Base-by-base conservation (phyloP, 1,140 invertebrate species). In the Zophobas atratus region DNA sequence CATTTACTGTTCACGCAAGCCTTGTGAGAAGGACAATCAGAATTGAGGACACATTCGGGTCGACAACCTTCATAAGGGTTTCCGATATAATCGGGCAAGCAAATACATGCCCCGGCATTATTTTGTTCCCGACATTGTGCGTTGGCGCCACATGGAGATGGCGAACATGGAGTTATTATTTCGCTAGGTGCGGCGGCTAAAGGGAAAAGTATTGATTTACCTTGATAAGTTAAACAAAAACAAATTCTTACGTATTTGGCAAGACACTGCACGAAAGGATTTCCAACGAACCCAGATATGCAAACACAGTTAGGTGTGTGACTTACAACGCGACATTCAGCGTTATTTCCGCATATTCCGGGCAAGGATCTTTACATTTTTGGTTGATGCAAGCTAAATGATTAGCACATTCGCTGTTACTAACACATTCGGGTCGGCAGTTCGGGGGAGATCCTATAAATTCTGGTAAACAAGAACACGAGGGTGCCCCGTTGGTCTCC, bases 341-440 rank as follows among this genome's bases (percentile, higher is more conserved):
- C 91, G 84, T 90, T 90, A 6, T 86, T 81, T 20, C 90, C 92
- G 85, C 93, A 94, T 32, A 89, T 88, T 35, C 89, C 90, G 86
- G 85, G 81, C 90, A 97, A 5, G 94, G 94, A 86, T 96, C 92
- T 80, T 89, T 88, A 86, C 95, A 97, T 88, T 94, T 94, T 78
- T 93, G 92, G 83, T 91, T 92, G 33, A 93, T 92, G 84, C 95
- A 97, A 53, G 94, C 92, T 82, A 92, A 88, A 75, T 91, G 90
- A 35, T 91, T 90, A 1, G 91, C 84, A 86, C 95, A 97, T 81
- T 97, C 94, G 8, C 92, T 91, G 82, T 94, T 93, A 33, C 92
- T 90, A 34, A 92, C 89, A 85, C 95, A 97, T 86, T 95, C 93
- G 0, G 94, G 94, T 80, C 93, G 88, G 84, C 94, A 95, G 77